Percentiles rank a stretch among this genome's conserved stretches.
phyloP scores from a whole-genome alignment of 2,888 invertebrate species.

The Chloroclystis v-ata region DNA sequence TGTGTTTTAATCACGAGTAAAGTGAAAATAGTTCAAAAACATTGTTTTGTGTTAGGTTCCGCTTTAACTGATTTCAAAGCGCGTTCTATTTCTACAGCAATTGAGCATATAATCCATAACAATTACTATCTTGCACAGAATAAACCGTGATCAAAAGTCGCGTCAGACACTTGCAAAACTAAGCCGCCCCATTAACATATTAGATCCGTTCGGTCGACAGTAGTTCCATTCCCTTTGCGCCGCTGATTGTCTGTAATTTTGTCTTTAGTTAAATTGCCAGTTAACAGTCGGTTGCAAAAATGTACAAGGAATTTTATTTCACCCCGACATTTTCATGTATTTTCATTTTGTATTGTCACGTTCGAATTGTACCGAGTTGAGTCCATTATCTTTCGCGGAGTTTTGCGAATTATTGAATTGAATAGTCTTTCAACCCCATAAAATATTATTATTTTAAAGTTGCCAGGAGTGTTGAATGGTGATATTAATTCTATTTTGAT shows the following conservation, averaged over 20 bases:
- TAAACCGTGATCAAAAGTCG: too few relatives aligned
- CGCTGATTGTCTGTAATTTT: constrained; percentile 30
- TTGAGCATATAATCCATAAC: too few relatives aligned
- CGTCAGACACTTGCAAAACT: constrained; percentile 29
- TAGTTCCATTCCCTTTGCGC: constrained; percentile 27
- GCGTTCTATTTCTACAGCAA: too few relatives aligned
- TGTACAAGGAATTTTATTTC: constrained; percentile 17
- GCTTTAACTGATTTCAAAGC: too few relatives aligned
- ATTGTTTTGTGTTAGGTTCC: too few relatives aligned
- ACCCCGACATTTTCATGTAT: not conserved
- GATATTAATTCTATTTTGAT: too few relatives aligned
- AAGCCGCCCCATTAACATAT: constrained; percentile 45
- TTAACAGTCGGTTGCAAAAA: constrained; percentile 22
- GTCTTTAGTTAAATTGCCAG: constrained; percentile 31
- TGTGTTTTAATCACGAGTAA: too few relatives aligned
- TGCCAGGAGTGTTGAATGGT: too few relatives aligned
- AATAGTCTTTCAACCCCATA: not conserved
- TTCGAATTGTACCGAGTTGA: not conserved
- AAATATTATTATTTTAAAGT: not conserved
- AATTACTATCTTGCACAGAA: too few relatives aligned
- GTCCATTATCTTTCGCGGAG: not conserved
- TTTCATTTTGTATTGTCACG: constrained; percentile 1
- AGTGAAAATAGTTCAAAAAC: too few relatives aligned
- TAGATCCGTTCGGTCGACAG: constrained; percentile 37
- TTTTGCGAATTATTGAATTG: not conserved